These are phyloP conservation scores for Alces alces DNA, from an alignment of 2,113 vertebrate genomes.

Conservation along the genomic window DNA sequence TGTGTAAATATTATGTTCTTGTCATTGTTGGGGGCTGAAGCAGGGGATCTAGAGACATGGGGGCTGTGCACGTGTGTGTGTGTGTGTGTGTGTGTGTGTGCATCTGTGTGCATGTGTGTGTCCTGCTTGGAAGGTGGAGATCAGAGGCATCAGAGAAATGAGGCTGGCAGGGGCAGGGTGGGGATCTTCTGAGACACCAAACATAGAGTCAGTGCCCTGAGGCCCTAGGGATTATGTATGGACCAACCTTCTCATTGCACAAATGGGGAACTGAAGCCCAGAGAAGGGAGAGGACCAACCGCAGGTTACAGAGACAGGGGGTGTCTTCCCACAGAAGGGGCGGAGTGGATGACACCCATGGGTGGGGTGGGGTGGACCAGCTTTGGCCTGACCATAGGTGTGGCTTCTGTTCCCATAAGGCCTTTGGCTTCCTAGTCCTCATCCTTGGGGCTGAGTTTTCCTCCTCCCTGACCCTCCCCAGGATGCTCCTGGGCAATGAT, in stretches of 20 bases:
- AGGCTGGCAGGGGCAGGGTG: background rate
- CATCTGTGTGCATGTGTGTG: fast-evolving
- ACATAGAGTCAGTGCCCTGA: background rate
- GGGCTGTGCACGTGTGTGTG: fast-evolving
- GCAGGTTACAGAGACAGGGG: background rate
- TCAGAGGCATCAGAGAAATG: background rate
- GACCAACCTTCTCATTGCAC: background rate
- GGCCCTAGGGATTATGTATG: background rate
- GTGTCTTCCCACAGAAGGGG: background rate
- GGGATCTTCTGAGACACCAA: background rate
- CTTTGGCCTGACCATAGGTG: background rate
- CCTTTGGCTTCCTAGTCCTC: background rate
- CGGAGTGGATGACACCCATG: fast-evolving
- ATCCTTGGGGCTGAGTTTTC: background rate
- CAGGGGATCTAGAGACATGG: background rate
- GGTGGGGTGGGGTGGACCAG: background rate
- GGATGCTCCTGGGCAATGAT: background rate
- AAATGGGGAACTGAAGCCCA: background rate
- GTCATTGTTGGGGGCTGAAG: background rate
- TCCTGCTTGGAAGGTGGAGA: too few species aligned
- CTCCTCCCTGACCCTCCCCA: background rate
- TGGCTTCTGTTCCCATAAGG: background rate
- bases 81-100: background rate
- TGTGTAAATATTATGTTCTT: fast-evolving
- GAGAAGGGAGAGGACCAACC: background rate